Base-by-base conservation (phyloP, 2,888 invertebrate species). In the Mythimna albipuncta region DNA sequence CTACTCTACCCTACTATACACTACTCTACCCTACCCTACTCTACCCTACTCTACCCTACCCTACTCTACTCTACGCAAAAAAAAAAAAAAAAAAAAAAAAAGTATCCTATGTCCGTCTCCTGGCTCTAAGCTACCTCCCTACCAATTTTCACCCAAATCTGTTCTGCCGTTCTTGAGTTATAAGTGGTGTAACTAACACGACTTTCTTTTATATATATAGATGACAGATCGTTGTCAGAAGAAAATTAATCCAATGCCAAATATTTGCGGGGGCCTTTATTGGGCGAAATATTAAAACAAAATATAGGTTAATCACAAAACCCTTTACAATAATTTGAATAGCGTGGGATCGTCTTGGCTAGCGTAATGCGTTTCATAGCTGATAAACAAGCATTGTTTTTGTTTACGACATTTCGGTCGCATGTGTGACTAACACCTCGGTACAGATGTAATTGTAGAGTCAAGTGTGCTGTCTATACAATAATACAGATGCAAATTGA, bases 301-400 rank as follows among this genome's bases (percentile, higher is more conserved):
- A 41, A 44, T 55, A 19, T 41, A 6, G 13, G 19, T 71, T 57
- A 68, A 47, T 54, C n/a, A 59, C 38, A n/a, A n/a, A 11, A 11
- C 38, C 38, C 59, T n/a, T 59, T n/a, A 67, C 47, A 77, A 62
- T 52, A 72, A 50, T 54, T 47, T 54, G 47, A 54, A 63, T 52
- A 50, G 58, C 54, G 65, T 77, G 65, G 69, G 77, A 54, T 80
- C 50, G 68, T 66, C 70, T 84, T 85, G 85, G 85, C 86, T 74
- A 72, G 44, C 52, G 72, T 63, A 50, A 55, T 70, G 68, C 58
- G 63, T 65, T 72, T 70, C 35, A 61, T 68, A 57, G 58, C 47
- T 71, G 70, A 85, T 78, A 86, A 86, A 85, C 76, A 86, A 82
- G 59, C 63, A 72, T 77, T 85, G 87, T 86, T 86, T 77, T 85